These are phyloP conservation scores for Aotus griseimembra DNA, from an alignment of 2,797 vertebrate genomes.

Conservation along the genomic window DNA sequence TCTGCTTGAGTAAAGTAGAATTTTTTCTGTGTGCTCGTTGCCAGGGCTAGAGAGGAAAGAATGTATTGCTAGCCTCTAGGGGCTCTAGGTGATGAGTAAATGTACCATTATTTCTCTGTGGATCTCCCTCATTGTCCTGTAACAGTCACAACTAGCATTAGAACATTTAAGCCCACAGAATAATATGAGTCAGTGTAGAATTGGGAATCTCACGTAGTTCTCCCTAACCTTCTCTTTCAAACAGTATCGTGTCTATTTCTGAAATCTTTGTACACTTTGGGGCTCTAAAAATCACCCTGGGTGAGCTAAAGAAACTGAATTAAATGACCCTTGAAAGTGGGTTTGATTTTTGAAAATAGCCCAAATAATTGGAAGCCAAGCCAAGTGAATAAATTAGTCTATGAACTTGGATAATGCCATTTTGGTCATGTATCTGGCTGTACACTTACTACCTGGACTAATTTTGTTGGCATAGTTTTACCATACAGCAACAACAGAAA, in stretches of 20 bases:
- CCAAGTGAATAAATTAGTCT: background rate
- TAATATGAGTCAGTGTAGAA: background rate
- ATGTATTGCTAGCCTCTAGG: background rate
- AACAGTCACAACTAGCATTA: background rate
- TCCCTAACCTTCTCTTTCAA: background rate
- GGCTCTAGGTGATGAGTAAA: background rate
- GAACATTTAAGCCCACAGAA: background rate
- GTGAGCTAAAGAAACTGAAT: background rate
- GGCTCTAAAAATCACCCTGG: background rate
- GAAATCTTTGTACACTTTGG: background rate
- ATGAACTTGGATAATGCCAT: background rate
- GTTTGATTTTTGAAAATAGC: conserved; percentile 43
- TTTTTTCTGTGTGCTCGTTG: background rate
- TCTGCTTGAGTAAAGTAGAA: background rate
- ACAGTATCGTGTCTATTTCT: background rate
- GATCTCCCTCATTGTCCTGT: background rate
- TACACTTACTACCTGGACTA: background rate
- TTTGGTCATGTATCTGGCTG: background rate
- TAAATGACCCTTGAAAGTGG: background rate
- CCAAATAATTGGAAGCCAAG: background rate
- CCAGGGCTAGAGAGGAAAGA: background rate
- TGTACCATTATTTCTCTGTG: background rate
- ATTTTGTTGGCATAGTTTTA: background rate
- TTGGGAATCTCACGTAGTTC: background rate
- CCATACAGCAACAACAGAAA: background rate